These are phyloP conservation scores for Leucoraja erinaceus DNA, from an alignment of 2,113 vertebrate species.

Conservation along the genomic window DNA sequence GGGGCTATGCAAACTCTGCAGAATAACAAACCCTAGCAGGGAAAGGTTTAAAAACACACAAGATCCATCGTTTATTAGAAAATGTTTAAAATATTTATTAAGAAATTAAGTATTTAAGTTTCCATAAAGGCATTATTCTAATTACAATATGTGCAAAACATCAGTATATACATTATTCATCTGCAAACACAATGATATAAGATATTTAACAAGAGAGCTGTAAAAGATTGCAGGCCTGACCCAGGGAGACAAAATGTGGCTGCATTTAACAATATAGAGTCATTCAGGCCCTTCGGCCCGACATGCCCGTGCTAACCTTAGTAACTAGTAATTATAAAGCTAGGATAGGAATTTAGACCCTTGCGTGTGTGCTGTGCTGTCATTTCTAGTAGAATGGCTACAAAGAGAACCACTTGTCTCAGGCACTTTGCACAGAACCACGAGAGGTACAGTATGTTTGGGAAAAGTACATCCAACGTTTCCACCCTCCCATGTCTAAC, in stretches of 20 bases:
- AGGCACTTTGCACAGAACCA: neutral
- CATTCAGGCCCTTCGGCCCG: too few species aligned
- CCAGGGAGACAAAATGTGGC: neutral
- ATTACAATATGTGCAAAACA: constrained; percentile 37
- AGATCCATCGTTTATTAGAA: constrained; percentile 17
- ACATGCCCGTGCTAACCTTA: too few species aligned
- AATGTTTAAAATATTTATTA: constrained; percentile 39
- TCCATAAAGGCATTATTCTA: constrained; percentile 37
- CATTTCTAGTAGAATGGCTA: neutral
- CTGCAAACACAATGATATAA: constrained; percentile 23
- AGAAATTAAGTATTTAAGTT: constrained; percentile 38
- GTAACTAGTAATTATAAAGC: too few species aligned
- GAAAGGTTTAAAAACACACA: neutral
- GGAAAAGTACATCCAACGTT: neutral
- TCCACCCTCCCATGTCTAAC: neutral
- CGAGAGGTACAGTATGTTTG: neutral
- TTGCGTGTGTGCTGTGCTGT: neutral
- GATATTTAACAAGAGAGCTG: constrained; percentile 2
- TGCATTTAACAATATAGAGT: neutral
- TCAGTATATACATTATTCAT: constrained; percentile 35
- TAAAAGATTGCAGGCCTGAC: neutral
- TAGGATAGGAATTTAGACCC: neutral
- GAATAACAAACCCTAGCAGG: neutral
- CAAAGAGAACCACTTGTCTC: neutral
- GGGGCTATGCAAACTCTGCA: neutral